These are phyloP conservation scores for Leguminivora glycinivorella DNA, from an alignment of 1,140 invertebrate genomes.

Conservation along the genomic window DNA sequence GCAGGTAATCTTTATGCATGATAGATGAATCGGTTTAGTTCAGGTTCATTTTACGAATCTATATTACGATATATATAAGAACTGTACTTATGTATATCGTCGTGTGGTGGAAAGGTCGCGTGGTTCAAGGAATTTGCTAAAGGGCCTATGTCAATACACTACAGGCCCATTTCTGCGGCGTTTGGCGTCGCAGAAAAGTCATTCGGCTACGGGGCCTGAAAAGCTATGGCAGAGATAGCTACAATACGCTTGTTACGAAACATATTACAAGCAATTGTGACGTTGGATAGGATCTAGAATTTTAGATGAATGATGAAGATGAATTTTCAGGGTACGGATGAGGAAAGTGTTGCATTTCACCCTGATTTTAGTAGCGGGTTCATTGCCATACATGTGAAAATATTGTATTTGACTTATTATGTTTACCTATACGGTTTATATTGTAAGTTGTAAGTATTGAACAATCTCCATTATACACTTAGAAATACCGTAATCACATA, in stretches of 20 bases:
- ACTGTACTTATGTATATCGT: not conserved
- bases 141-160: not conserved
- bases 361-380: not conserved
- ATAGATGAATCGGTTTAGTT: not conserved
- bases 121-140: not conserved
- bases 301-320: not conserved
- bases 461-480: too few relatives aligned
- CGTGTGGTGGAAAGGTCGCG: not conserved
- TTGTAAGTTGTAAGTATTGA: too few relatives aligned
- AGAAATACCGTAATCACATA: too few relatives aligned
- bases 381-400: not conserved
- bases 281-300: too few relatives aligned
- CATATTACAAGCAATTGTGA: too few relatives aligned
- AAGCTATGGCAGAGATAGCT: too few relatives aligned
- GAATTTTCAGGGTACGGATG: not conserved
- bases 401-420: not conserved
- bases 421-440: too few relatives aligned
- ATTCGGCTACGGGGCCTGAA: too few relatives aligned
- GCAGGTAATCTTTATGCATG: not conserved
- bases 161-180: too few relatives aligned
- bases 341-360: not conserved
- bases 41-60: not conserved
- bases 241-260: too few relatives aligned
- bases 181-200: too few relatives aligned
- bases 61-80: not conserved